Evolutionary conservation across 1,140 invertebrate species (phyloP).

Genomic region (Diuraphis noxia): DNA sequence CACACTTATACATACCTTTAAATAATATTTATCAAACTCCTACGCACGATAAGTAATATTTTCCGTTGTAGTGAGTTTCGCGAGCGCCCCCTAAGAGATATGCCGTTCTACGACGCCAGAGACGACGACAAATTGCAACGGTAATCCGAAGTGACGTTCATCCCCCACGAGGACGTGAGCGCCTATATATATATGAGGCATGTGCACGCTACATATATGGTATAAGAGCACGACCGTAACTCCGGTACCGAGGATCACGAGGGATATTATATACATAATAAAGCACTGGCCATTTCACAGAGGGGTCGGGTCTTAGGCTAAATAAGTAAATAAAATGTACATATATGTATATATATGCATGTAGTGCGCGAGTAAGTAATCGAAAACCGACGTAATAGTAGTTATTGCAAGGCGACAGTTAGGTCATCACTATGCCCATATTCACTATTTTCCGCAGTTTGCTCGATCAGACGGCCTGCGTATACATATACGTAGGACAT

Average conservation of each 20-base stretch:
- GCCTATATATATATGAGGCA: neutral
- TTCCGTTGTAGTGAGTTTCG: conserved; percentile 18
- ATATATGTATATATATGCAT: neutral
- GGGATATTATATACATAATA: neutral
- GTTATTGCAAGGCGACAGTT: neutral
- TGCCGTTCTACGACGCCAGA: neutral
- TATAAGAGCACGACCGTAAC: neutral
- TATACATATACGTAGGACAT: neutral
- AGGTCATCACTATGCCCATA: neutral
- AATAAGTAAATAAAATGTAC: neutral
- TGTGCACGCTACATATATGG: neutral
- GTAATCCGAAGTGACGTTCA: conserved; percentile 51
- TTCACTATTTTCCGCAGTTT: neutral
- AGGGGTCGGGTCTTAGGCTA: neutral
- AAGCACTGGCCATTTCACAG: neutral
- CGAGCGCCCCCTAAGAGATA: neutral
- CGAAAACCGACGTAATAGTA: neutral
- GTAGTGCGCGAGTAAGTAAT: neutral
- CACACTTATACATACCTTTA: too few relatives aligned
- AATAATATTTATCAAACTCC: neutral
- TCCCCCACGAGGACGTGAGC: neutral
- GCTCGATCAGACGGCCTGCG: neutral
- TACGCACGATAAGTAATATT: conserved; percentile 22
- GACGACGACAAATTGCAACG: conserved; percentile 40
- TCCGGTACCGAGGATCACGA: neutral